These are phyloP conservation scores for Dasypus novemcinctus DNA, from an alignment of 2,113 vertebrate genomes.

Conservation along the genomic window DNA sequence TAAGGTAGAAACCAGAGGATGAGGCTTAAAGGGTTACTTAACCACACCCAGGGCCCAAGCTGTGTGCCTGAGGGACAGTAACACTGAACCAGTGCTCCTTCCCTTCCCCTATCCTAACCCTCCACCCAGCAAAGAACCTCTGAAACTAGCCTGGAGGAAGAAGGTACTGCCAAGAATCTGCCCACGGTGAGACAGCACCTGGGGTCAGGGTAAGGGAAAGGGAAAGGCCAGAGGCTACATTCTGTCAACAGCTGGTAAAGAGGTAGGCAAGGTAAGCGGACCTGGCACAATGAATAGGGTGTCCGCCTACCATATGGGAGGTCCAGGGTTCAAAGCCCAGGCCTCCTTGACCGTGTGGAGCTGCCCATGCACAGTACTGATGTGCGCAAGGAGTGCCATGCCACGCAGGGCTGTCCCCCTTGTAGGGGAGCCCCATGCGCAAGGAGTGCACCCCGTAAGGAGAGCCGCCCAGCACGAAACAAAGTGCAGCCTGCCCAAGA, in stretches of 20 bases:
- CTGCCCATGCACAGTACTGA: too few relatives aligned
- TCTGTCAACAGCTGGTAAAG: background rate
- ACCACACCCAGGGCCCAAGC: background rate
- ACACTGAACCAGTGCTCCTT: background rate
- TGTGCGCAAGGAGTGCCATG: too few relatives aligned
- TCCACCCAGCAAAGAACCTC: background rate
- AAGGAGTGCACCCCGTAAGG: too few relatives aligned
- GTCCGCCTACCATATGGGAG: too few relatives aligned
- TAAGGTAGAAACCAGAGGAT: background rate
- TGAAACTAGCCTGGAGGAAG: background rate
- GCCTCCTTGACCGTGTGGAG: too few relatives aligned
- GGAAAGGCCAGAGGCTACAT: background rate
- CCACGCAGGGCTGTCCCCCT: too few relatives aligned
- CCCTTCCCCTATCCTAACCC: background rate
- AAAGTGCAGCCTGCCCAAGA: too few relatives aligned
- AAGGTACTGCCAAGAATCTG: conserved; percentile 33
- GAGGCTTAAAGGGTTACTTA: background rate
- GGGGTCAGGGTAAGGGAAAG: conserved; percentile 43
- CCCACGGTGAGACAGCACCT: background rate
- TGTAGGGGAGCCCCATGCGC: too few relatives aligned
- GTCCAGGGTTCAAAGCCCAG: too few relatives aligned
- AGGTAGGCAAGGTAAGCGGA: background rate
- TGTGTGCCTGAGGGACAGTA: background rate
- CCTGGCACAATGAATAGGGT: too few relatives aligned
- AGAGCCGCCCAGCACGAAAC: too few relatives aligned